Base-by-base conservation (phyloP, 1,140 invertebrate species). In the Drosophila funebris region DNA sequence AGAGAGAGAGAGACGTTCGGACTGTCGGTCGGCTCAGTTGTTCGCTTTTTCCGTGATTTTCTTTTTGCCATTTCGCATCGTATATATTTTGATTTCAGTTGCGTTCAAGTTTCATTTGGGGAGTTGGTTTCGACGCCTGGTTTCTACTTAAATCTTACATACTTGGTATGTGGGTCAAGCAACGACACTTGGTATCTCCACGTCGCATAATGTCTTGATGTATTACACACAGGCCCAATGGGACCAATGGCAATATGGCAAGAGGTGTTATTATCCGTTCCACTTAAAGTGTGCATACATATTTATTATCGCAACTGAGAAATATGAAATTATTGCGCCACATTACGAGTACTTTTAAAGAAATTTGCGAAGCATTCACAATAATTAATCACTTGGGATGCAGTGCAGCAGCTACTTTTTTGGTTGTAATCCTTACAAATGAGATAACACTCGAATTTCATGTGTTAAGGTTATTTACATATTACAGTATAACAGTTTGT, bases 101-200 rank as follows among this genome's bases (percentile, higher is more conserved):
- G 68, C 68, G 64, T 72, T 81, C 64, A 70, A 73, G 76, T 85
- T 85, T 87, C 61, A 61, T 85, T 87, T 88, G 67, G 71, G 74
- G 62, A 75, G 78, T 77, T 84, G 62, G 50, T 62, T 62, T 44
- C 31, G 52, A 57, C 39, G 68, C 48, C 58, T 37, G 70, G n/a
- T 52, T 56, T 39, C 52, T 62, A 50, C 62, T 67, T 71, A 33
- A 41, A 22, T 31, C 27, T 22, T 57, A 57, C 61, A 31, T 57
- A 54, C 54, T 53, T 54, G 81, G 81, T 77, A 87, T 88, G 78
- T 87, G 78, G 82, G 82, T 88, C 82, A 87, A 71, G 71, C 52
- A 33, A 68, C 83, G 82, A 87, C 82, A 85, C 78, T 81, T 74
- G 77, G 77, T n/a, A n/a, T 33, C 39, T 53, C 31, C 44, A 48